Conservation (phyloP, 1,140 invertebrate genomes). For the Drosophila auraria region DNA sequence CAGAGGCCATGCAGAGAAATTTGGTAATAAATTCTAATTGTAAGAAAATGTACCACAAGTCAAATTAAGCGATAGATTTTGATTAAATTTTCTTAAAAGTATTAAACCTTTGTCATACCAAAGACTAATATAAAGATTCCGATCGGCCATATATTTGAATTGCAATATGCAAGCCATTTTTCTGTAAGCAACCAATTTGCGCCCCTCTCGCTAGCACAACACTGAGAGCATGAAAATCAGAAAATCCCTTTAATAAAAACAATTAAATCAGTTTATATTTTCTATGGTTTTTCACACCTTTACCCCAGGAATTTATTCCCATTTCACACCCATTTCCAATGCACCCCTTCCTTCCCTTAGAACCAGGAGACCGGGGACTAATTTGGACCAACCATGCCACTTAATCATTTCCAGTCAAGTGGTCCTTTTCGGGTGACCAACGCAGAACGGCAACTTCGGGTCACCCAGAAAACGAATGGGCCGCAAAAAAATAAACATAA, state of each 20-base stretch:
- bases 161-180: too few relatives aligned
- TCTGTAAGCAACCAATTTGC: too few relatives aligned
- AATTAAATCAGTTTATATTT: too few relatives aligned
- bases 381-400: constrained; percentile 29
- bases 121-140: neutral
- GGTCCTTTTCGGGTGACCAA: constrained; percentile 24
- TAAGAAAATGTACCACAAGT: neutral
- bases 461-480: constrained; percentile 45
- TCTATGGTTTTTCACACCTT: neutral
- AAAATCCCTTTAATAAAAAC: neutral
- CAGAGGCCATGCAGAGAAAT: too few relatives aligned
- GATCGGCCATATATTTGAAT: too few relatives aligned
- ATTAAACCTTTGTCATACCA: neutral
- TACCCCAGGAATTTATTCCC: too few relatives aligned
- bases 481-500: constrained; percentile 43
- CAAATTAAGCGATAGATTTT: neutral
- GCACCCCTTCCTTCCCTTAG: constrained; percentile 1
- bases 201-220: too few relatives aligned
- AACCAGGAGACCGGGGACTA: constrained; percentile 10
- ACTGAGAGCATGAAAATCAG: too few relatives aligned
- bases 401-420: constrained; percentile 57
- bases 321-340: neutral
- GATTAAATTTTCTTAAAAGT: neutral
- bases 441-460: constrained; percentile 13
- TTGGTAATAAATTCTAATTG: too few relatives aligned